Evolutionary conservation across 2,797 vertebrate species (phyloP).

Genomic region (Geotrypetes seraphini): DNA sequence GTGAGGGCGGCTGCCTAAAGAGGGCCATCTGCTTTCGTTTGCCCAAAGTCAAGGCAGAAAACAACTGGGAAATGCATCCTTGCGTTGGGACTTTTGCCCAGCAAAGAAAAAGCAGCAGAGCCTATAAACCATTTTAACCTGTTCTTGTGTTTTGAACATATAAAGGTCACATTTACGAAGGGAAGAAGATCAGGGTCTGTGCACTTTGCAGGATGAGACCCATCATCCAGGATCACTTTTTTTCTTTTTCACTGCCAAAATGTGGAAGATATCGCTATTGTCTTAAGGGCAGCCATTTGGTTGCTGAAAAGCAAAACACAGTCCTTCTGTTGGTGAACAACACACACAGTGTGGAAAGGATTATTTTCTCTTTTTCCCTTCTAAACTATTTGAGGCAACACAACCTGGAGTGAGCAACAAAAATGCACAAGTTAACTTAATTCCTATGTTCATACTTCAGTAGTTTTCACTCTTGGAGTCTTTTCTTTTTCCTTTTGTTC

Average conservation of each 20-base stretch:
- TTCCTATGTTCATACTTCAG: slow-evolving; percentile 99
- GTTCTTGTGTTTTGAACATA: slow-evolving; percentile 74
- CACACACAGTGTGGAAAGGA: slow-evolving; percentile 98
- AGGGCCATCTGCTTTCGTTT: slow-evolving; percentile 72
- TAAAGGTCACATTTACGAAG: slow-evolving; percentile 89
- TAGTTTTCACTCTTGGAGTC: slow-evolving; percentile 99
- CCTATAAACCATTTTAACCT: no score
- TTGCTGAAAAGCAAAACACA: slow-evolving; percentile 81
- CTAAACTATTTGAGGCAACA: slow-evolving; percentile 98
- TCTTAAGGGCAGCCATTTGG: slow-evolving; percentile 77
- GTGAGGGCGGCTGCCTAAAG: slow-evolving; percentile 72
- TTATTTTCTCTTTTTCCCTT: slow-evolving; percentile 72
- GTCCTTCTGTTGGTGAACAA: slow-evolving; percentile 94
- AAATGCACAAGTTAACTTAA: slow-evolving; percentile 99
- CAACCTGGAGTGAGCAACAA: slow-evolving; percentile 93
- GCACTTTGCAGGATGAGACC: slow-evolving; percentile 45
- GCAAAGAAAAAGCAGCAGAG: slow-evolving; percentile 85
- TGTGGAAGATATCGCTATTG: slow-evolving; percentile 67
- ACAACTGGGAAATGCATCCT: slow-evolving; percentile 77
- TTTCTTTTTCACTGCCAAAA: slow-evolving; percentile 73
- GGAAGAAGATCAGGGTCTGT: slow-evolving; percentile 77
- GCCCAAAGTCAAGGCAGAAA: slow-evolving; percentile 80
- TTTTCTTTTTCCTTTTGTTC: slow-evolving; percentile 63
- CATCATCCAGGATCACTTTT: slow-evolving; percentile 68
- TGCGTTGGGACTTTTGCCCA: slow-evolving; percentile 80